phyloP scores from a whole-genome alignment of 2,797 vertebrate genomes.

The Gymnothorax reevesii region DNA sequence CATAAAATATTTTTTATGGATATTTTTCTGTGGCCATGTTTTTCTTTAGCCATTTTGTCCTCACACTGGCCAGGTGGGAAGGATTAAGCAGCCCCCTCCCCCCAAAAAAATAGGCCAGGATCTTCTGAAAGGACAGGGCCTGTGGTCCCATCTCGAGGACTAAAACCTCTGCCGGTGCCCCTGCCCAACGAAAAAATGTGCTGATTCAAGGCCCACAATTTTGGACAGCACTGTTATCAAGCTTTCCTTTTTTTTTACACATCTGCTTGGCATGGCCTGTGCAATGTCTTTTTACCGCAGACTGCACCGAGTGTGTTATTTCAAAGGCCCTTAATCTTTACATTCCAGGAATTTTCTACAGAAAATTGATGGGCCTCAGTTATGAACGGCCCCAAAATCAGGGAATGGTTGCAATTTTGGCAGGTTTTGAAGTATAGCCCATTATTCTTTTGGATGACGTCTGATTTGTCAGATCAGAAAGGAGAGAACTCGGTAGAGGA shows the following conservation, averaged over 20 bases:
- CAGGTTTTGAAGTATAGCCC: background rate
- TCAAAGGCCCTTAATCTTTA: background rate
- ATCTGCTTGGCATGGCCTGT: background rate
- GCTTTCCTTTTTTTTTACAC: background rate
- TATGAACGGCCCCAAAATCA: background rate
- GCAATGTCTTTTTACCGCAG: background rate
- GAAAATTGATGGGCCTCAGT: background rate
- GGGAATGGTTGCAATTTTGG: background rate
- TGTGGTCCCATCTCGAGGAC: too few relatives aligned
- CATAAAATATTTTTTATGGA: too few relatives aligned
- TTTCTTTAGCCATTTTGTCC: too few relatives aligned
- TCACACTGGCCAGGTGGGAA: too few relatives aligned
- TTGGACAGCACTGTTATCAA: background rate
- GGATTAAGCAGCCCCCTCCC: too few relatives aligned
- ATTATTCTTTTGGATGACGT: background rate
- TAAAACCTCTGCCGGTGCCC: too few relatives aligned
- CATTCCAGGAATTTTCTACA: background rate
- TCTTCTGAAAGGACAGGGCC: too few relatives aligned
- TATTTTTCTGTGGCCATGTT: too few relatives aligned
- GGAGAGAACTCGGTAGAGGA: background rate
- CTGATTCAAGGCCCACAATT: background rate
- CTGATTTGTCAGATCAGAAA: background rate
- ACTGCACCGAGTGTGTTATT: background rate
- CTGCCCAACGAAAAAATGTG: background rate
- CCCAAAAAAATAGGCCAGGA: too few relatives aligned